Percentiles rank a stretch among this genome's conserved stretches.
Evolutionary conservation across 2,888 invertebrate genomes (phyloP).

Genomic region (Cephus rjabovi): DNA sequence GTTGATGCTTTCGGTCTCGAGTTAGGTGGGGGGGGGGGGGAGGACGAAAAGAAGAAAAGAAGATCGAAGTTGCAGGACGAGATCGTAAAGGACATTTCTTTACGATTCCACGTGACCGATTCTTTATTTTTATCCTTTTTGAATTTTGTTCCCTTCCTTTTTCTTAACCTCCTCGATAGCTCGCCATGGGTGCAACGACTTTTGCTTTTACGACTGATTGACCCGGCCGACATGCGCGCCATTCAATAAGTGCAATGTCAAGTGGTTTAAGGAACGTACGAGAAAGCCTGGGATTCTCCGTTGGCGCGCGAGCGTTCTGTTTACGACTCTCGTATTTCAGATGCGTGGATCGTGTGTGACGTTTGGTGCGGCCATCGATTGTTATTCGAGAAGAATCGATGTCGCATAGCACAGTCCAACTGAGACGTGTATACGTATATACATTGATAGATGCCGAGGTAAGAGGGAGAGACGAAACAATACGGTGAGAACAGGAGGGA

Average conservation of each 20-base stretch:
- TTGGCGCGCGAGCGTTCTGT: not conserved
- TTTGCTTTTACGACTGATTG: conserved; percentile 5
- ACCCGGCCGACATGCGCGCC: conserved; percentile 1
- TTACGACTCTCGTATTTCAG: not conserved
- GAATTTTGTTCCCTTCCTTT: not conserved
- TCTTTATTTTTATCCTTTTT: not conserved
- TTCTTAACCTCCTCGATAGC: not conserved
- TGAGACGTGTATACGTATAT: not conserved
- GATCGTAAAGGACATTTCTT: not conserved
- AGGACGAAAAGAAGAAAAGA: not conserved
- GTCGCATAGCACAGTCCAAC: not conserved
- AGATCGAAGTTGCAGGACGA: not conserved
- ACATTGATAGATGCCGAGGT: not conserved
- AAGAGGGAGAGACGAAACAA: not conserved
- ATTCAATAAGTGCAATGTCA: not conserved
- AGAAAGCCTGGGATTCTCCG: not conserved
- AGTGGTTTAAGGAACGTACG: conserved; percentile 1
- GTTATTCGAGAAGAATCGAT: not conserved
- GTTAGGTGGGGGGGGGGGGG: not conserved
- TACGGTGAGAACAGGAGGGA: not conserved
- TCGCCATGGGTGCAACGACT: conserved; percentile 1
- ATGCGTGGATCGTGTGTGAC: not conserved
- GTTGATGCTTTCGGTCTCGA: not conserved
- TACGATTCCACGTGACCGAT: not conserved
- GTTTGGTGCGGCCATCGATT: not conserved